These are phyloP conservation scores for Buteo buteo DNA, from an alignment of 2,113 vertebrate genomes.

Conservation along the genomic window DNA sequence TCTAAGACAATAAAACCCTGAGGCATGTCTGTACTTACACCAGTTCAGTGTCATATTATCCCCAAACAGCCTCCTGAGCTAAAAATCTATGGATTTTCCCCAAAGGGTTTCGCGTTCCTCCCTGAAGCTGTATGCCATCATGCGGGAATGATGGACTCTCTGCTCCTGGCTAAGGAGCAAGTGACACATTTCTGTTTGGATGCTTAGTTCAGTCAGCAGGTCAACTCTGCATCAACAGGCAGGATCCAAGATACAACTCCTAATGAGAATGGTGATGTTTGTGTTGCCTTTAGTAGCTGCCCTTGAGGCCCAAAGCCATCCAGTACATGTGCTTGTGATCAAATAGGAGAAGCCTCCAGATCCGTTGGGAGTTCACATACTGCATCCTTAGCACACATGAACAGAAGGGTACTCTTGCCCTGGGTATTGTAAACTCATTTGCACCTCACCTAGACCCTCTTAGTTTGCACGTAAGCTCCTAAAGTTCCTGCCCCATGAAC, in stretches of 20 bases:
- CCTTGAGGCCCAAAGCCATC: background rate
- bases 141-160: background rate
- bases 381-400: background rate
- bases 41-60: background rate
- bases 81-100: background rate
- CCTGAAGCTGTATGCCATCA: background rate
- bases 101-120: background rate
- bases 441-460: background rate
- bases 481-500: background rate
- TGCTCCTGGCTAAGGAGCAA: background rate
- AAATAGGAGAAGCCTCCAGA: background rate
- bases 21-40: background rate
- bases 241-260: background rate
- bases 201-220: background rate
- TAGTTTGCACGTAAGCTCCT: background rate
- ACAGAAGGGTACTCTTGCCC: background rate
- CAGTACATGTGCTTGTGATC: background rate
- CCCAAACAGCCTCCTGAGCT: background rate
- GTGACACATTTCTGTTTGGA: background rate
- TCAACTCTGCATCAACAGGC: background rate
- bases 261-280: background rate
- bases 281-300: background rate
- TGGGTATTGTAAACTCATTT: background rate
- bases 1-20: background rate
- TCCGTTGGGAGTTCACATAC: background rate